These are phyloP conservation scores for Thermophis baileyi DNA, from an alignment of 2,113 vertebrate species.

Conservation along the genomic window DNA sequence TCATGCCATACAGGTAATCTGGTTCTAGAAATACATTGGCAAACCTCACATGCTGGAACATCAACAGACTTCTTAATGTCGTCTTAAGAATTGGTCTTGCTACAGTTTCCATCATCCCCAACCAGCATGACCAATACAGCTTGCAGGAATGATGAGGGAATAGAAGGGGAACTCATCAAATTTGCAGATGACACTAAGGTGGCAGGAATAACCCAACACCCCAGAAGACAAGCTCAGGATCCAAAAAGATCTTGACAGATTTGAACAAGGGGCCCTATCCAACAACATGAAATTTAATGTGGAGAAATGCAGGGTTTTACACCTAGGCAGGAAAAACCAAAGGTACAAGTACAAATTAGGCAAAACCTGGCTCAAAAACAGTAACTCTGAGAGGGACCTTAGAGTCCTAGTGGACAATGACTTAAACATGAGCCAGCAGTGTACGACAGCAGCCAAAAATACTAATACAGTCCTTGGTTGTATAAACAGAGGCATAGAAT, in stretches of 20 bases:
- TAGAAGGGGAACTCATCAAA: neutral
- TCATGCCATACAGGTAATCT: slow-evolving; percentile 19
- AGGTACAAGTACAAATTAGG: neutral
- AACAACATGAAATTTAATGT: neutral
- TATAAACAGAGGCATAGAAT: neutral
- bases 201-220: neutral
- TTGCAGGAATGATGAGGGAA: neutral
- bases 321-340: neutral
- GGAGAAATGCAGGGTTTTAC: neutral
- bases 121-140: neutral
- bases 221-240: neutral
- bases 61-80: neutral
- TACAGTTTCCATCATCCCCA: neutral
- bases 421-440: neutral
- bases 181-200: neutral
- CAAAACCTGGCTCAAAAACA: neutral
- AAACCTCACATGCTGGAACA: neutral
- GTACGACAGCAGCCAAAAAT: neutral
- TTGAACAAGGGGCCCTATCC: neutral
- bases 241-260: neutral
- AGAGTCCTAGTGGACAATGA: neutral
- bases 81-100: neutral
- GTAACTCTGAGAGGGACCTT: neutral
- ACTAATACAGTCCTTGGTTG: neutral
- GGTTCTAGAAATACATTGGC: neutral